Base-by-base conservation (phyloP, 2,113 vertebrate species). In the Urocynchramus pylzowi region DNA sequence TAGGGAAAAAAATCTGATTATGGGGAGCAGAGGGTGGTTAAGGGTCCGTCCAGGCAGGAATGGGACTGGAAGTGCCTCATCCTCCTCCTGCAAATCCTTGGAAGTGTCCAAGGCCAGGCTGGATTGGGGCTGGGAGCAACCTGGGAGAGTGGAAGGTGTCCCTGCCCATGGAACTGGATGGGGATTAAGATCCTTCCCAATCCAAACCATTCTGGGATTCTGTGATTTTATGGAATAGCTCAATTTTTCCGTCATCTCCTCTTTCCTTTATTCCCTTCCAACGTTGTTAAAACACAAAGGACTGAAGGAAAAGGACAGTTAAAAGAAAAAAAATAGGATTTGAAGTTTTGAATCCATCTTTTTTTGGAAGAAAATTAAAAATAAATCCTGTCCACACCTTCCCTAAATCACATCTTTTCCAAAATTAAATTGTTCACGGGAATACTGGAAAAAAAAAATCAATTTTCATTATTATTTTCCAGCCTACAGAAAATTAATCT, bases 231-330 rank as follows among this genome's bases (percentile, higher is more conserved):
- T 21, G n/a, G 31, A 52, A 4, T 12, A 52, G 6, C 23, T 57
- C 22, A 2, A 0, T 53, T 69, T 88, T 35, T 0, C 14, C 23
- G 1, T 54, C 1, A 0, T 76, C 28, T 54, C 17, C 21, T 35
- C 50, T 50, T 60, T 7, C 6, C 16, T 59, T 30, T 35, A 22
- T 35, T 75, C 53, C 7, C 3, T 59, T 21, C 24, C 28, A 15
- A 5, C 69, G 54, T 39, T 59, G 6, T 63, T 59, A 20, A 41
- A 41, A 16, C 4, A 14, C 28, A 35, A 41, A 68, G 7, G 20
- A 17, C 30, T 13, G 35, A 30, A 65, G 35, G 50, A 60, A 24
- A 50, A 45, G 3, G 16, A 19, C 3, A 10, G 24, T 2, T 26
- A 8, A 7, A 70, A 70, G 11, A 11, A 65, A 33, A 3, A 0